Conservation (phyloP, 2,113 vertebrate species). For the Suncus etruscus region DNA sequence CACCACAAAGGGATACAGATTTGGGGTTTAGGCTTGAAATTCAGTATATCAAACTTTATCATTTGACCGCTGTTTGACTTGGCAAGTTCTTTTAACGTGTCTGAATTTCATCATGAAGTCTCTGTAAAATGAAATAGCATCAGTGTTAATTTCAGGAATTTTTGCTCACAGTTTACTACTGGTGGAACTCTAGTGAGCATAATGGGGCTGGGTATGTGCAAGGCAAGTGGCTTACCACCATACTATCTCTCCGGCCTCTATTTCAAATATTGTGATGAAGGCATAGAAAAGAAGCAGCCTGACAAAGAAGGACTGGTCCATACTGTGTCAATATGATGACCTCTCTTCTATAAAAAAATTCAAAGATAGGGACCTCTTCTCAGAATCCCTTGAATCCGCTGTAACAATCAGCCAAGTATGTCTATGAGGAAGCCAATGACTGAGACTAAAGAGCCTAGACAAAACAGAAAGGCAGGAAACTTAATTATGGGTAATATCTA, state of each 20-base stretch:
- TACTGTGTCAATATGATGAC: neutral
- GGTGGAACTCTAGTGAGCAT: too few relatives aligned
- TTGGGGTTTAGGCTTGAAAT: neutral
- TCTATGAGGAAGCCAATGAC: neutral
- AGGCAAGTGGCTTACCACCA: too few relatives aligned
- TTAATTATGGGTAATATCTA: neutral
- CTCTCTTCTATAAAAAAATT: neutral
- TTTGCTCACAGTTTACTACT: too few relatives aligned
- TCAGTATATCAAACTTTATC: neutral
- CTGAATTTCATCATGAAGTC: neutral
- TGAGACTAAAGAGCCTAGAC: neutral
- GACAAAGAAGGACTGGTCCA: neutral
- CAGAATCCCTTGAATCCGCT: neutral
- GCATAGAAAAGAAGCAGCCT: neutral
- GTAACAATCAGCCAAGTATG: neutral
- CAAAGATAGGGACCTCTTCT: neutral
- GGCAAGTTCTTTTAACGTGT: neutral
- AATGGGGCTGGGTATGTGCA: too few relatives aligned
- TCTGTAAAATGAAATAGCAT: neutral
- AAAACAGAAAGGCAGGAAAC: slow-evolving; percentile 3
- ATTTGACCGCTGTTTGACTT: neutral
- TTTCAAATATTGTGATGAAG: neutral
- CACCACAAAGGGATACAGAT: neutral
- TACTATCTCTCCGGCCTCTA: too few relatives aligned
- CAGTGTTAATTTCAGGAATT: neutral